Percentiles rank a stretch among this genome's conserved stretches.
Conservation (phyloP, 35 echinoderm and acorn worm species). For the Diadema setosum region DNA sequence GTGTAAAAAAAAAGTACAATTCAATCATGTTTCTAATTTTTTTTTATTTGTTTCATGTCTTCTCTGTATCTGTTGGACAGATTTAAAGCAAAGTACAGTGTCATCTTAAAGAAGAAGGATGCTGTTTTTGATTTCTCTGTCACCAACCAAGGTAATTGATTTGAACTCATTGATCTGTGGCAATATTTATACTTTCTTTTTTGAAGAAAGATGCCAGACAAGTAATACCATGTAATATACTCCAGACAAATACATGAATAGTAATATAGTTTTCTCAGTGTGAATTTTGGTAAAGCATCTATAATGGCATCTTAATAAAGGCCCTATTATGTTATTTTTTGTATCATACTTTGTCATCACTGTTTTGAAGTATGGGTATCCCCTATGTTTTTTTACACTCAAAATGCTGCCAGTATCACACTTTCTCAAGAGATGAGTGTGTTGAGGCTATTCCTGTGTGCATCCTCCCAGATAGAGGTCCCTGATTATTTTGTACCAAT, state of each 20-base stretch:
- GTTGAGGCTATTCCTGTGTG: too few species aligned
- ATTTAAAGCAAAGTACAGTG: conserved; percentile 75
- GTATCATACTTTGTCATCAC: too few species aligned
- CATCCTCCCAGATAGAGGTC: too few species aligned
- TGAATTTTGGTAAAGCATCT: neutral
- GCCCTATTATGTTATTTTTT: neutral
- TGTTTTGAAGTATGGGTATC: too few species aligned
- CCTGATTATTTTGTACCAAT: too few species aligned
- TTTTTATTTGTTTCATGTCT: neutral
- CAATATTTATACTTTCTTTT: neutral
- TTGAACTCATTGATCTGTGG: neutral
- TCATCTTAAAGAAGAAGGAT: conserved; percentile 66
- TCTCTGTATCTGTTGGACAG: conserved; percentile 15
- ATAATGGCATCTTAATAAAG: neutral
- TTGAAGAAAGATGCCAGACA: neutral
- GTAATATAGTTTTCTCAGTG: neutral
- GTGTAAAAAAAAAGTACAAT: neutral
- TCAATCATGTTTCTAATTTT: neutral
- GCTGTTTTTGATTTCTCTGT: conserved; percentile 71
- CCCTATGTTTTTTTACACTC: too few species aligned
- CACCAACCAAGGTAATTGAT: conserved; percentile 81
- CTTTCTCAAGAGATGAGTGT: too few species aligned
- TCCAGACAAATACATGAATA: neutral
- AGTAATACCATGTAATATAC: neutral
- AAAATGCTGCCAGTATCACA: too few species aligned